Base-by-base conservation (phyloP, 2,797 vertebrate genomes). In the Pangasius larnaudii region DNA sequence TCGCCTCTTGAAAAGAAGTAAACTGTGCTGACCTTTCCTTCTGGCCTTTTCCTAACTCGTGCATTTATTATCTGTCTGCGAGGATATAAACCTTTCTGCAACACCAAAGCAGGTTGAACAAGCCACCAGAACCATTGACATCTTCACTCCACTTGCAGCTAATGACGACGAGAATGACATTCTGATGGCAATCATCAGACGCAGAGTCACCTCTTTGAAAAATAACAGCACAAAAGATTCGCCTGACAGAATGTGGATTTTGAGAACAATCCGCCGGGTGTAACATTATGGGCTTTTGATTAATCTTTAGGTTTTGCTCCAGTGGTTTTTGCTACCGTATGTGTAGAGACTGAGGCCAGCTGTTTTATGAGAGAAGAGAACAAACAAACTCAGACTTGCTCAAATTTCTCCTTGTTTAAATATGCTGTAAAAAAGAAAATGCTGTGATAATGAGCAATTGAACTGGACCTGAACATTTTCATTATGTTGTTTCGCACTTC, bases 1-100 rank as follows among this genome's bases (percentile, higher is more conserved):
- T 89, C 87, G 71, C 56, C 81, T 87, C 88, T 90, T 88, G 63
- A 91, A 90, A 92, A 88, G 88, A 81, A 84, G 81, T 77, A 89
- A 89, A 90, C 86, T 58, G 85, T 53, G 79, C 88, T 89, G 84
- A 90, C 90, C 91, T 93, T 91, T 91, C 83, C 84, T 74, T 74
- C 85, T 88, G 88, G 49, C 89, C 72, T 87, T 90, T 87, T 88
- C 79, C 88, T 92, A 85, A 86, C 72, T 84, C 80, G 39, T 87
- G 87, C 65, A 46, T 90, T 87, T 84, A 84, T 86, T 89, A 61
- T 84, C 49, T n/a, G 18, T 18, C 59, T 61, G 58, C 3, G 19
- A 24, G 30, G 46, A 30, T 53, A 49, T 84, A 90, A 88, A 88
- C 88, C 39, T 79, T 71, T 42, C n/a, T 67, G 72, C 2, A 85